Evolutionary conservation across 2,797 vertebrate genomes (phyloP), one percentile per base, ranked within the genome.

Genomic region (Chromis chromis): DNA sequence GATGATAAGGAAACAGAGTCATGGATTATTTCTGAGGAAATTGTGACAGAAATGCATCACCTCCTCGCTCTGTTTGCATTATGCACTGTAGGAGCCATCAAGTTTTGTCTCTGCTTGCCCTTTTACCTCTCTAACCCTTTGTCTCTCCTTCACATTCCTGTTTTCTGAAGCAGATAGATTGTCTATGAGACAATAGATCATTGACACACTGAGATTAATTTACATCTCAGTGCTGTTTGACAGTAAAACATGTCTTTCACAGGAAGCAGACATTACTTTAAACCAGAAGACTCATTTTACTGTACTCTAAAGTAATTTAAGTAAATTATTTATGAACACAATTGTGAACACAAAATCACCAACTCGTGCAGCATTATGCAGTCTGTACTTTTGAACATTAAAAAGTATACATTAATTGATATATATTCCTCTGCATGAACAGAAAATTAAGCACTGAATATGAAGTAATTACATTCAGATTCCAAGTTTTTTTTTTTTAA

Each of bases 161-260:
- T 58, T 76, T 44, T 78, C 50, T 52, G 60, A 79, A 65, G 79
- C 80, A 81, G 64, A 78, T 83, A 65, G 48, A 63, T 60, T 76
- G 71, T 69, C 74, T 82, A 42, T 71, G 61, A 78, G 79, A 81
- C 80, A 83, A 76, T 75, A 79, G 69, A 76, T 72, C 74, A 64
- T 76, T 86, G 84, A 87, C 69, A 50, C 70, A 36, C 55, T 44
- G 59, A 62, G 79, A 84, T 79, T 74, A 69, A 88, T 86, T 89
- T 74, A 64, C 69, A 70, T 86, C 36, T 76, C 44, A 63, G 52
- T 17, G 21, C 57, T 60, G 65, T 75, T 74, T 67, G 71, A 85
- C 71, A 50, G 69, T 25, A 49, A 42, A 44, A 79, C 42, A 46
- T 60, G 66, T 83, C 59, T 80, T 70, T 79, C 50, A 58, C 55